Evolutionary conservation across 2,888 invertebrate genomes (phyloP).

Genomic region (Amiota communis): DNA sequence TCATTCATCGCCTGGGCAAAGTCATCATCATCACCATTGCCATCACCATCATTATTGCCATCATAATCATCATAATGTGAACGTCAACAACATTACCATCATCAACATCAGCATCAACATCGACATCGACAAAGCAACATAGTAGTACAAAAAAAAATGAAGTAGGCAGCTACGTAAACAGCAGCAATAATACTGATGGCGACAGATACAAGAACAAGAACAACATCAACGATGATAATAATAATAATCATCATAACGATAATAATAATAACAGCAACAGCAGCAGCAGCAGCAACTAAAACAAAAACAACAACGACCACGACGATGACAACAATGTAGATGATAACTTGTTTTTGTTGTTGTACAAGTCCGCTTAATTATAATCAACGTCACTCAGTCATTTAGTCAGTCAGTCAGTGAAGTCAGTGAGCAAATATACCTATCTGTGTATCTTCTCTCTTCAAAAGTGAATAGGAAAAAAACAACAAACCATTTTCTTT

Average conservation of each 20-base stretch:
- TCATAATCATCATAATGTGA: conserved; percentile 39
- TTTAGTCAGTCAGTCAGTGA: conserved; percentile 66
- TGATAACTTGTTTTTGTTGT: no score
- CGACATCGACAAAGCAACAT: neutral
- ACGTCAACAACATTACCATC: neutral
- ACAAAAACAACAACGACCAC: conserved; percentile 47
- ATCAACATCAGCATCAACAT: neutral
- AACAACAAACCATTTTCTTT: no score
- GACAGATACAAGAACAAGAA: conserved; percentile 1
- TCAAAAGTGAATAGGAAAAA: no score
- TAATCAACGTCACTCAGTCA: conserved; percentile 60
- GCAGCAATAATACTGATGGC: neutral
- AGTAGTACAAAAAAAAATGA: no score
- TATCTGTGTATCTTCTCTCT: neutral
- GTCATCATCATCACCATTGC: conserved; percentile 36
- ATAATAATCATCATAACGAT: conserved; percentile 40
- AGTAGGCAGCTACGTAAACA: neutral
- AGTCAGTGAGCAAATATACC: neutral
- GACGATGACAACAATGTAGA: no score
- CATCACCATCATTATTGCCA: conserved; percentile 49
- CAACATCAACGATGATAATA: conserved; percentile 34
- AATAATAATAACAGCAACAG: conserved; percentile 49
- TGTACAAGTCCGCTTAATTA: conserved; percentile 68
- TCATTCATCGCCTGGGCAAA: conserved; percentile 59
- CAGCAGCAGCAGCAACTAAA: conserved; percentile 53